These are phyloP conservation scores for Heliconius hortense DNA, from an alignment of 2,888 invertebrate genomes.

Conservation along the genomic window DNA sequence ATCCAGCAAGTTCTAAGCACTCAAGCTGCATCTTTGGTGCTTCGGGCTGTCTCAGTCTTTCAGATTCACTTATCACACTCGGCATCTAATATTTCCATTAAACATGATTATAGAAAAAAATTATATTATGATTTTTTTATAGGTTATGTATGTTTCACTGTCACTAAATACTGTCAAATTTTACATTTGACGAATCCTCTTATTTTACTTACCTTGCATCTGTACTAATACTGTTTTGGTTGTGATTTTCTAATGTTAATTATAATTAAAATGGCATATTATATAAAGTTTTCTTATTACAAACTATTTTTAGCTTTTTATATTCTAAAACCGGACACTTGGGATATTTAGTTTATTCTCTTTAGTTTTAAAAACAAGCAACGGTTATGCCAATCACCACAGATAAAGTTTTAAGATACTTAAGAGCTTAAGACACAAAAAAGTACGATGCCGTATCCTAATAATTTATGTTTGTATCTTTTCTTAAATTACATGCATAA, in stretches of 20 bases:
- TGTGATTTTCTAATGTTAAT: not conserved
- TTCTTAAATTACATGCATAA: not conserved
- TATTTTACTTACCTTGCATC: conserved; percentile 11
- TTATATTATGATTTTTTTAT: conserved; percentile 40
- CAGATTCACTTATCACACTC: conserved; percentile 63
- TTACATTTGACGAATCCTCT: not conserved
- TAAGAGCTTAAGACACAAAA: not conserved
- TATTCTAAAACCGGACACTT: not conserved
- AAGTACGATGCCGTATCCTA: not conserved
- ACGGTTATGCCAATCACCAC: conserved; percentile 1
- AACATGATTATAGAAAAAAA: conserved; percentile 45
- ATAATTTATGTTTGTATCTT: too few relatives aligned
- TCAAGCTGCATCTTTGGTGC: conserved; percentile 81
- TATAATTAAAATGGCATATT: not conserved
- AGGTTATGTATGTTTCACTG: conserved; percentile 44
- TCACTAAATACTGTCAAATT: conserved; percentile 32
- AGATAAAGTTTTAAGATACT: not conserved
- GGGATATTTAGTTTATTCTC: not conserved
- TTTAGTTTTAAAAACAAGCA: conserved; percentile 5
- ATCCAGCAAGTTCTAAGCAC: conserved; percentile 89
- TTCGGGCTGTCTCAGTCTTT: conserved; percentile 58
- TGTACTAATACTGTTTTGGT: not conserved
- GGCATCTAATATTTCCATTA: conserved; percentile 68
- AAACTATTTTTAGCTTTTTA: not conserved
- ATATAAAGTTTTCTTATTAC: not conserved